Percentiles rank a stretch among this genome's conserved stretches.
These are phyloP conservation scores for Donacobius atricapilla DNA, from an alignment of 2,113 vertebrate species.

Conservation along the genomic window DNA sequence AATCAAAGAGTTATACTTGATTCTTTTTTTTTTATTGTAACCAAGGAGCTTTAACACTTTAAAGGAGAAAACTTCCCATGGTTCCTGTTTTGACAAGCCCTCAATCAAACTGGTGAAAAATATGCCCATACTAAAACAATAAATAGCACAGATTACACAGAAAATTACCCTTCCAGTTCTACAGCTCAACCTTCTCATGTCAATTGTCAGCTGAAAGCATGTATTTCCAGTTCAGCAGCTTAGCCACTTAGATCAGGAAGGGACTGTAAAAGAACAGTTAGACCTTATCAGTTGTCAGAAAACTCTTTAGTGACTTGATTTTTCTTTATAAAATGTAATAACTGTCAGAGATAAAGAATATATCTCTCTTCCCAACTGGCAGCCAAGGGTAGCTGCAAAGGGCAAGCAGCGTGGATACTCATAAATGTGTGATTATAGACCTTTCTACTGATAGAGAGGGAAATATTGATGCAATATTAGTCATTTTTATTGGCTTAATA, in stretches of 20 bases:
- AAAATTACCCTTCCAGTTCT: slow-evolving; percentile 13
- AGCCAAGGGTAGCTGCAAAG: slow-evolving; percentile 57
- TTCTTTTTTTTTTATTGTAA: background rate
- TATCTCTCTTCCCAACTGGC: slow-evolving; percentile 35
- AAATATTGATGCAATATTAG: slow-evolving; percentile 45
- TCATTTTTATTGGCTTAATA: slow-evolving; percentile 60
- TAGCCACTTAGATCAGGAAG: background rate
- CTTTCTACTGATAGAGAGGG: slow-evolving; percentile 36
- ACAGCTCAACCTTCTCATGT: slow-evolving; percentile 2
- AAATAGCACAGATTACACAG: background rate
- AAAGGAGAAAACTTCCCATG: background rate
- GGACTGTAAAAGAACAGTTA: slow-evolving; percentile 49
- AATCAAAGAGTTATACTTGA: background rate
- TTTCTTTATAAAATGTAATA: slow-evolving; percentile 60
- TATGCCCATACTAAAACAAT: background rate
- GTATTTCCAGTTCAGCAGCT: slow-evolving; percentile 50
- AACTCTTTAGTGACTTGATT: slow-evolving; percentile 57
- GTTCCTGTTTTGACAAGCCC: background rate
- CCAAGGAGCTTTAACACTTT: background rate
- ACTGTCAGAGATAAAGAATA: slow-evolving; percentile 54
- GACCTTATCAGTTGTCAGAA: slow-evolving; percentile 62
- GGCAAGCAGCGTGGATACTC: slow-evolving; percentile 38
- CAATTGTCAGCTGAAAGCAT: slow-evolving; percentile 17
- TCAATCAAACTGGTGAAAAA: slow-evolving; percentile 23
- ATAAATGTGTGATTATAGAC: slow-evolving; percentile 53